These are phyloP conservation scores for Vireo griseus DNA, from an alignment of 2,797 vertebrate genomes.

Conservation along the genomic window DNA sequence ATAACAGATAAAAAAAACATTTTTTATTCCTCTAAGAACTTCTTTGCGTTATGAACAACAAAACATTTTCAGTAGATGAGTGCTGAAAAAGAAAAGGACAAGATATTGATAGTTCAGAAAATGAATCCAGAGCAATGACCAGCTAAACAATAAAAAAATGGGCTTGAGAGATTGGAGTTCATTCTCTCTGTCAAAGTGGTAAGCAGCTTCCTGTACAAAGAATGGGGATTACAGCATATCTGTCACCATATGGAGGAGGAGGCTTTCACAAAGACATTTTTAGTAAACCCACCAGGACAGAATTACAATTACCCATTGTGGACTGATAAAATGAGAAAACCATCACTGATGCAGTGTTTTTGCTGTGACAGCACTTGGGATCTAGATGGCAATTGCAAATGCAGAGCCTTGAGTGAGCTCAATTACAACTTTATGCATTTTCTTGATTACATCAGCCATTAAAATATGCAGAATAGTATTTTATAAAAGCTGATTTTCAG, in stretches of 20 bases:
- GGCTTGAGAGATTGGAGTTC: not conserved
- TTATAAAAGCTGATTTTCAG: not conserved
- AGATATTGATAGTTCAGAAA: not conserved
- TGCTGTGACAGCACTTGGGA: not conserved
- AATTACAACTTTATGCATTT: not conserved
- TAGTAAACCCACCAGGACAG: not conserved
- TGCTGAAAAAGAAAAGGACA: not conserved
- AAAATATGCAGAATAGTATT: not conserved
- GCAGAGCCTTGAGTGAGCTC: not conserved
- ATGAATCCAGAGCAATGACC: not conserved
- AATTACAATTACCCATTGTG: constrained; percentile 21
- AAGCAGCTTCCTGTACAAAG: not conserved
- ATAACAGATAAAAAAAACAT: not conserved
- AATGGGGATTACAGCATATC: constrained; percentile 3
- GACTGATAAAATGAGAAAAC: constrained; percentile 28
- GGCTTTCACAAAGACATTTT: constrained; percentile 9
- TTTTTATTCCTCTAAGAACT: not conserved
- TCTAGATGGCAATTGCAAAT: not conserved
- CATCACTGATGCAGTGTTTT: not conserved
- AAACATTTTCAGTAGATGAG: not conserved
- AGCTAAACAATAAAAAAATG: constrained; percentile 5
- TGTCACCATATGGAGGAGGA: not conserved
- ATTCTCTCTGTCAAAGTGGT: not conserved
- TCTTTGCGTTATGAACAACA: not conserved
- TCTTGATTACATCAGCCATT: not conserved